These are phyloP conservation scores for Tetraneura akinire DNA, from an alignment of 1,140 invertebrate species.

Conservation along the genomic window DNA sequence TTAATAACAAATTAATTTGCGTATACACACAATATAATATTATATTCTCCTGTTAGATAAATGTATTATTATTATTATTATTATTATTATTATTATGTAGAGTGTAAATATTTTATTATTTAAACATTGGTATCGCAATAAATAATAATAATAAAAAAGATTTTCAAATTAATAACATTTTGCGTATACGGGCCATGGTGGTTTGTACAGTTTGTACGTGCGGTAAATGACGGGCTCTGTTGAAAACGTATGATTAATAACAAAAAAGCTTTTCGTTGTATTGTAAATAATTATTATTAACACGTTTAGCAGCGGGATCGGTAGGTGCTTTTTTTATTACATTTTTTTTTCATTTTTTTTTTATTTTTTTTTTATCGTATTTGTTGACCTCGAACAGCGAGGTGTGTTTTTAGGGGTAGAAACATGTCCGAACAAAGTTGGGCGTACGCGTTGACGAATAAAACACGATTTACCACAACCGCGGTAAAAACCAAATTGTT, in stretches of 20 bases:
- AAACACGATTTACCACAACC: neutral
- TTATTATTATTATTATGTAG: neutral
- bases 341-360: neutral
- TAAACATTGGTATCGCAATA: too few relatives aligned
- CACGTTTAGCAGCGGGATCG: too few relatives aligned
- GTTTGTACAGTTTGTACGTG: slow-evolving; percentile 7
- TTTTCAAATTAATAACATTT: slow-evolving; percentile 2
- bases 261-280: slow-evolving; percentile 30
- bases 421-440: slow-evolving; percentile 5
- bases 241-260: slow-evolving; percentile 28
- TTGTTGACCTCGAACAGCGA: neutral
- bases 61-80: neutral
- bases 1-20: too few relatives aligned
- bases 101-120: too few relatives aligned
- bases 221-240: slow-evolving; percentile 7
- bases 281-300: slow-evolving; percentile 28
- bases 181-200: neutral
- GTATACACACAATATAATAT: too few relatives aligned
- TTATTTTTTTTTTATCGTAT: neutral
- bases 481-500: too few relatives aligned
- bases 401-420: too few relatives aligned
- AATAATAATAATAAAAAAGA: too few relatives aligned
- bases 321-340: too few relatives aligned
- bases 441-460: neutral
- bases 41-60: too few relatives aligned